Base-by-base conservation (phyloP, 2,888 invertebrate species). In the Molorchus minor region DNA sequence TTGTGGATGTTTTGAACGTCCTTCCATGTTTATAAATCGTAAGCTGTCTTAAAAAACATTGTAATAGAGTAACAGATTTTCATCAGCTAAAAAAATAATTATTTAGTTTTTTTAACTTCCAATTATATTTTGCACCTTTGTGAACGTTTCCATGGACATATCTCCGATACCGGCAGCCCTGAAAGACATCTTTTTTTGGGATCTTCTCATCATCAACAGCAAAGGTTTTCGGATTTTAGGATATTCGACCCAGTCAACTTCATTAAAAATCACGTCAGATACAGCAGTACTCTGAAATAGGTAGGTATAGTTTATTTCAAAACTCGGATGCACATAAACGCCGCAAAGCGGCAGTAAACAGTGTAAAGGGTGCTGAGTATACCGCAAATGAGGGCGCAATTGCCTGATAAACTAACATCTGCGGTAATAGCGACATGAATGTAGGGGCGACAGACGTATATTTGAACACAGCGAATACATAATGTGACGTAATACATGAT, bases 131-230 rank as follows among this genome's bases (percentile, higher is more conserved):
- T n/a, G 19, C 25, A 54, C 54, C 36, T 54, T 54, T 20, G 54
- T 45, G 36, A 54, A 54, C 7, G 54, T 54, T n/a, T 30, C 12
- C 3, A 54, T 5, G 2, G 54, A 54, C 45, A 54, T 54, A n/a
- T 54, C 45, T 7, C 54, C 54, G 15, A 54, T 20, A 8, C 12
- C 54, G 17, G 45, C 54, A 13, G 54, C 54, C 5, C 43, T 44
- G n/a, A 54, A 36, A 7, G 54, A 43, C 15, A 54, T 36, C 12
- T 36, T n/a, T 17, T 16, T 54, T n/a, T 54, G 54, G 2, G 54
- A 54, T 38, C 45, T 54, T 3, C 7, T 33, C 44, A 54, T 21
- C 36, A 54, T 36, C 43, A 54, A 7, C 2, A 33, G 3, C 4
- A 54, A n/a, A 15, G 12, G n/a, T 16, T 35, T 54, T 16, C 35